Evolutionary conservation across 2,113 vertebrate species (phyloP), one percentile per base, ranked within the genome.

Genomic region (Copsychus sechellarum): DNA sequence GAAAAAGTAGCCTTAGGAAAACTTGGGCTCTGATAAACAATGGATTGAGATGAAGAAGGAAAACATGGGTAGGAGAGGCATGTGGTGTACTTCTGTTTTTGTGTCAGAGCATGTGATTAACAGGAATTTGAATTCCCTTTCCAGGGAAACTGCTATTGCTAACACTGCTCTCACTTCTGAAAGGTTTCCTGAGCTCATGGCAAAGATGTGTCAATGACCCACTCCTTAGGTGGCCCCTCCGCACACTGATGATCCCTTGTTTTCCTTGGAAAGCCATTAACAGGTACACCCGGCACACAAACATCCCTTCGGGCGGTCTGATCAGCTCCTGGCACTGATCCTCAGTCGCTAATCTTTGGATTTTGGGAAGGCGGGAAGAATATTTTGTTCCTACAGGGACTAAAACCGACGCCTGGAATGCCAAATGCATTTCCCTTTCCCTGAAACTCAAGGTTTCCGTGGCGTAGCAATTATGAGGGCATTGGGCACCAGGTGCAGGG

Each of bases 191-290:
- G 3, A 87, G 50, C 47, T 70, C 31, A 33, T 3, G 16, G 15
- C 60, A 92, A 90, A 70, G 60, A 93, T 34, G 60, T 45, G 51
- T n/a, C 51, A 88, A 66, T 33, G 84, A 33, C 8, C 65, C 56
- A 16, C 47, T 81, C 76, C 53, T 67, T n/a, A 64, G 47, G 47
- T 66, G 34, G 71, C 24, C 33, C 40, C 73, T 93, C 26, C 36
- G 38, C 51, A 51, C 36, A 53, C 0, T 9, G 58, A 19, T 3
- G 47, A 51, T 62, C 21, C 29, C 42, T 50, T 28, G 14, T 77
- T 83, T 92, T 83, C 90, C 45, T 78, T 40, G 85, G 85, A 93
- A 95, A 86, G 34, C 38, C 71, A 60, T 67, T 73, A 69, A 54
- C 43, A 83, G 45, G 26, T 62, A 79, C 4, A 56, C n/a, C 76